phyloP scores from a whole-genome alignment of 2,113 vertebrate species.

The Chrysochloris asiatica region DNA sequence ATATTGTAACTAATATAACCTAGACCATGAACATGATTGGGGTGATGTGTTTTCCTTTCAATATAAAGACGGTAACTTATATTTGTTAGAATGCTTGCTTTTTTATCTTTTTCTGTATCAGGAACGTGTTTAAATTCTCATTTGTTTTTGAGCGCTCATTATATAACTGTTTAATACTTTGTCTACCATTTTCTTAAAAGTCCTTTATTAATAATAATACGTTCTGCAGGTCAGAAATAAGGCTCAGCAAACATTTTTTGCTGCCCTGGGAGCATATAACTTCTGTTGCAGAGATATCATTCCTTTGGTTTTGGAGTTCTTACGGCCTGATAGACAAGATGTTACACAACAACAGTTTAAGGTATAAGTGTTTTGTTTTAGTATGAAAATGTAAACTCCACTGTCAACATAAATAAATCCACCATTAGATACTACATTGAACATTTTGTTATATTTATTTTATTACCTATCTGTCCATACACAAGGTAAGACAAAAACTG shows the following conservation, averaged over 20 bases:
- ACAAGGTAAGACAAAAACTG: neutral
- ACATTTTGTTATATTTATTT: neutral
- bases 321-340: slow-evolving; percentile 88
- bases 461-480: neutral
- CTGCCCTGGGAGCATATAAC: slow-evolving; percentile 95
- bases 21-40: neutral
- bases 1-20: neutral
- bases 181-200: neutral
- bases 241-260: slow-evolving; percentile 95
- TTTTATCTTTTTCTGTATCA: slow-evolving; percentile 8
- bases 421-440: too few relatives aligned
- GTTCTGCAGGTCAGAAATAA: slow-evolving; percentile 92
- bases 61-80: slow-evolving; percentile 22
- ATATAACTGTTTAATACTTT: neutral
- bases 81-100: neutral
- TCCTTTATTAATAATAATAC: slow-evolving; percentile 34
- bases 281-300: slow-evolving; percentile 98
- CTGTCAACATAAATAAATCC: too few relatives aligned
- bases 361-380: slow-evolving; percentile 82
- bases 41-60: slow-evolving; percentile 22
- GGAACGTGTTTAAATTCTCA: neutral
- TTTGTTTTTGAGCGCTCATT: slow-evolving; percentile 42
- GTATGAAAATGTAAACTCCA: too few relatives aligned
- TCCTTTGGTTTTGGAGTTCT: slow-evolving; percentile 93
- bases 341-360: slow-evolving; percentile 97